Base-by-base conservation (phyloP, 2,113 vertebrate species). In the Indicator indicator region DNA sequence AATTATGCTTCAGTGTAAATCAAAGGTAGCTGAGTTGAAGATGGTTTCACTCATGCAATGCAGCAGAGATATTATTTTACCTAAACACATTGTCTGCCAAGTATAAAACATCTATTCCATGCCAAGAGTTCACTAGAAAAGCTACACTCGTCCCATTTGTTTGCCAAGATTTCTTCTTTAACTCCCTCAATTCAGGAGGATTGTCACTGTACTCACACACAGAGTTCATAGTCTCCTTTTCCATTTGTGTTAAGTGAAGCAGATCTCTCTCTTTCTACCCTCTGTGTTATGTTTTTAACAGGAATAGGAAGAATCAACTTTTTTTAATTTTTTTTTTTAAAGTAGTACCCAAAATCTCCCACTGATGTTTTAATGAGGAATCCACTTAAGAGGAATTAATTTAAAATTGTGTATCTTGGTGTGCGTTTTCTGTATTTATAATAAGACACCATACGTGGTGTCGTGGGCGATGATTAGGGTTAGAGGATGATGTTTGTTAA, bases 111-210 rank as follows among this genome's bases (percentile, higher is more conserved):
- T 77, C 32, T 2, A 0, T 71, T 72, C 58, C 18, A 11, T 24
- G 32, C 11, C 44, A 28, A 65, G 11, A 70, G 6, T 30, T 92
- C 71, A 69, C 18, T 19, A 74, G 52, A 46, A 73, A 36, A 86
- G 6, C 21, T 55, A 8, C 19, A 48, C 42, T 54, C 72, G 33
- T 40, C 16, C 38, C 30, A 9, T 62, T 82, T 62, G 10, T 62
- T 67, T 82, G 55, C 23, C 28, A 62, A n/a, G 16, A 40, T 18
- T 83, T 85, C 32, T 75, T 86, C 16, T 80, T 82, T 62, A 36
- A 18, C 4, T 38, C 33, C 10, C 44, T 72, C 32, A 72, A n/a
- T 79, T 78, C 0, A 0, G n/a, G n/a, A 33, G 26, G 12, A 7
- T 48, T 83, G 50, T 62, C 54, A 28, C 6, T 60, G 10, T 67